A percentile compares a stretch with the other conserved stretches of the same genome.
Evolutionary conservation across 2,797 vertebrate genomes (phyloP).

Genomic region (Arnoldichthys spilopterus): DNA sequence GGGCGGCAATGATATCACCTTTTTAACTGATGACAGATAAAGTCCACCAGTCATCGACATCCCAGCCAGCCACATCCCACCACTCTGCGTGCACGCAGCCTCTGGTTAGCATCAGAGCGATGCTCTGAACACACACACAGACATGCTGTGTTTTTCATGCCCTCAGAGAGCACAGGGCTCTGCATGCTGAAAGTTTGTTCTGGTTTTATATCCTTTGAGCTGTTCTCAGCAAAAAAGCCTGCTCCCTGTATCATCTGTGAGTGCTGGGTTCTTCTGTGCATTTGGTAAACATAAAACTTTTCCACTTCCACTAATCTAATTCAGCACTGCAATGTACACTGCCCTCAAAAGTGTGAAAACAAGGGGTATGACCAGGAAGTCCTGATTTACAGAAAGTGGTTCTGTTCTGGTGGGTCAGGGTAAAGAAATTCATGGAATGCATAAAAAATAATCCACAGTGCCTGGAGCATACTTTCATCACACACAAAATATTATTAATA

Average conservation of each 20-base stretch:
- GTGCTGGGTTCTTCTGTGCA: background rate
- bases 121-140: constrained; percentile 26
- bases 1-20: constrained; percentile 59
- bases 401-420: too few relatives aligned
- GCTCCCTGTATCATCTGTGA: constrained; percentile 14
- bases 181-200: background rate
- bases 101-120: constrained; percentile 54
- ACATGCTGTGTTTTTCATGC: constrained; percentile 11
- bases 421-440: too few relatives aligned
- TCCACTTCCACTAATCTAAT: background rate
- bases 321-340: background rate
- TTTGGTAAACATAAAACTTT: background rate
- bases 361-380: too few relatives aligned
- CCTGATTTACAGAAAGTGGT: too few relatives aligned
- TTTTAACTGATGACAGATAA: constrained; percentile 63
- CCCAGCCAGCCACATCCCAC: constrained; percentile 43
- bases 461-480: too few relatives aligned
- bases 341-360: background rate
- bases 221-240: background rate
- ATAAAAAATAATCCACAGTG: too few relatives aligned
- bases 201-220: constrained; percentile 19
- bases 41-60: constrained; percentile 54
- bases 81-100: constrained; percentile 26
- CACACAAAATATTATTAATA: too few relatives aligned
- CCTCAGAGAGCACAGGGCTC: background rate